These are phyloP conservation scores for Laothoe populi DNA, from an alignment of 2,888 invertebrate species.

Conservation along the genomic window DNA sequence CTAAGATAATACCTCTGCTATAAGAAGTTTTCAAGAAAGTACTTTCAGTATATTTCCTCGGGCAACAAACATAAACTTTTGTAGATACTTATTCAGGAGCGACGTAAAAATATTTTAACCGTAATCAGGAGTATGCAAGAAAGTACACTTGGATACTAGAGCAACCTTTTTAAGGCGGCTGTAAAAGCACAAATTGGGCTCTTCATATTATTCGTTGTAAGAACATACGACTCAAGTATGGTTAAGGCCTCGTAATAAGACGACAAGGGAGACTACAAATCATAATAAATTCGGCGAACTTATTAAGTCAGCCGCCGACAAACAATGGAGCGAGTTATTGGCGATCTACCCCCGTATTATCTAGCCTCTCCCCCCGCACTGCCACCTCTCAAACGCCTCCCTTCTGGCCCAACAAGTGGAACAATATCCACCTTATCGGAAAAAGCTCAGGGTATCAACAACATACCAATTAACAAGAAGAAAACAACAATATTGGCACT, in stretches of 20 bases:
- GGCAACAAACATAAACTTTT: constrained; percentile 42
- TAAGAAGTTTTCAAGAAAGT: constrained; percentile 7
- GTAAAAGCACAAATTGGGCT: constrained; percentile 59
- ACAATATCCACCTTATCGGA: constrained; percentile 77
- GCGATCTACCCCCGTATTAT: constrained; percentile 80
- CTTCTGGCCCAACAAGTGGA: constrained; percentile 64
- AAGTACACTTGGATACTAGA: constrained; percentile 39
- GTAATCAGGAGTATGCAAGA: constrained; percentile 42
- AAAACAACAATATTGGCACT: constrained; percentile 41
- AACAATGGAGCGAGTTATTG: constrained; percentile 83
- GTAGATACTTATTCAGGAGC: constrained; percentile 43
- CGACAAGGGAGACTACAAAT: constrained; percentile 78
- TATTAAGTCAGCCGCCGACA: constrained; percentile 82
- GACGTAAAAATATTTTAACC: constrained; percentile 46
- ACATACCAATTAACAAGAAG: constrained; percentile 76
- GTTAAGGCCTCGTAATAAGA: constrained; percentile 75
- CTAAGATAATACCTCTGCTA: constrained; percentile 4
- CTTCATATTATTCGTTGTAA: constrained; percentile 51
- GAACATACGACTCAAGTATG: constrained; percentile 55
- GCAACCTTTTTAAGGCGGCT: constrained; percentile 53
- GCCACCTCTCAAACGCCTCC: constrained; percentile 50
- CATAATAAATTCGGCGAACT: constrained; percentile 82
- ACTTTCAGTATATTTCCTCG: constrained; percentile 1
- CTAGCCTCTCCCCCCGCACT: constrained; percentile 55
- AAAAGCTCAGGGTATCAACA: constrained; percentile 74